Evolutionary conservation across 2,888 invertebrate species (phyloP).

Genomic region (Patella depressa): DNA sequence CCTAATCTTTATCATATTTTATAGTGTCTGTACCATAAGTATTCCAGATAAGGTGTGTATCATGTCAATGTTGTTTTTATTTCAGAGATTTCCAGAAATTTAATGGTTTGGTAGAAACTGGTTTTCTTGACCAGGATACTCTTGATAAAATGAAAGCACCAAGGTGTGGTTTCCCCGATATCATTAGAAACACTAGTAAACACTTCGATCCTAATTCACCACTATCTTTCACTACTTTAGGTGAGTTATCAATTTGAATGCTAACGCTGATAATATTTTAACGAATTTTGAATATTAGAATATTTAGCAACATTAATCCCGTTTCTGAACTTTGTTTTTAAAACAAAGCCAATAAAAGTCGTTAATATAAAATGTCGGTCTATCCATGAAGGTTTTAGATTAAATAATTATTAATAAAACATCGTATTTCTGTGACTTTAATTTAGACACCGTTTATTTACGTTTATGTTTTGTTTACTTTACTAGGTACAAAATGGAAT

Average conservation of each 20-base stretch:
- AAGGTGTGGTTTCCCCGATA: slow-evolving; percentile 62
- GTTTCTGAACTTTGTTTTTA: too few species aligned
- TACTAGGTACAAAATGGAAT: slow-evolving; percentile 44
- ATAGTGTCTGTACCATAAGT: too few species aligned
- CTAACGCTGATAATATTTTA: neutral
- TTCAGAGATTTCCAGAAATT: slow-evolving; percentile 58
- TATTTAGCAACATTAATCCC: too few species aligned
- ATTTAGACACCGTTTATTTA: neutral
- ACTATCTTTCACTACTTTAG: slow-evolving; percentile 22
- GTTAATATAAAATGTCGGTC: too few species aligned
- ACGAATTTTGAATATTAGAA: too few species aligned
- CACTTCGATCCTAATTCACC: slow-evolving; percentile 21
- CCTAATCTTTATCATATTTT: too few species aligned
- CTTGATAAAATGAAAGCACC: slow-evolving; percentile 51
- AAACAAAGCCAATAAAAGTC: too few species aligned
- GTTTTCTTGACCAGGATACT: slow-evolving; percentile 51
- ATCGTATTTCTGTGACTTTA: neutral
- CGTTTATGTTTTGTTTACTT: neutral
- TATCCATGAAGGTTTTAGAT: too few species aligned
- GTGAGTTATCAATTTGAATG: slow-evolving; percentile 13
- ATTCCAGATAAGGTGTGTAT: neutral
- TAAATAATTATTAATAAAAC: too few species aligned
- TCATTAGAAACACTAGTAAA: neutral
- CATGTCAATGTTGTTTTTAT: neutral
- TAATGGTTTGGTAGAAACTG: slow-evolving; percentile 49